phyloP scores from a whole-genome alignment of 35 echinoderm and acorn worm species.

The Apostichopus japonicus region DNA sequence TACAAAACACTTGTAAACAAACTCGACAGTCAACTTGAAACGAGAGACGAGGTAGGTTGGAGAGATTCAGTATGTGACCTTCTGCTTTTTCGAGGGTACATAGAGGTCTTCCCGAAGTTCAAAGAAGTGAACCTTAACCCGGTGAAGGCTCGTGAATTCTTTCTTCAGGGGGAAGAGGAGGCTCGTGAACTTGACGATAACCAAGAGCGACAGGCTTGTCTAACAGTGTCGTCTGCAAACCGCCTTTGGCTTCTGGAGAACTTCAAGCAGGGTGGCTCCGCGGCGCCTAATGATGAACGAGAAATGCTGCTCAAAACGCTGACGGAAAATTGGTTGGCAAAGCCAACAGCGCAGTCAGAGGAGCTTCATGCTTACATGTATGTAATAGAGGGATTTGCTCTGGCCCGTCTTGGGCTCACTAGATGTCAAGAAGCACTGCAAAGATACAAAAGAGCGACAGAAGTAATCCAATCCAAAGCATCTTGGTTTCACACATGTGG shows the following conservation, averaged over 20 bases:
- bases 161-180: background rate
- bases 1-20: background rate
- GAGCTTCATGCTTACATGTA: background rate
- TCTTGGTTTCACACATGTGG: conserved; percentile 5
- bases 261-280: background rate
- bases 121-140: background rate
- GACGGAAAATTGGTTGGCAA: background rate
- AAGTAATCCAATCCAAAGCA: background rate
- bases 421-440: conserved; percentile 9
- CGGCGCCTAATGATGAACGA: background rate
- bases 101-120: background rate
- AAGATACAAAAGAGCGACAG: conserved; percentile 4
- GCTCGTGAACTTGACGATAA: background rate
- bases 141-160: background rate
- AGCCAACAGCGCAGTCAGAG: background rate
- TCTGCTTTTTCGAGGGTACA: conserved; percentile 11
- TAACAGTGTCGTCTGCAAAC: conserved; percentile 8
- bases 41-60: background rate
- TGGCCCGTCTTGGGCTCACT: background rate
- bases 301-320: background rate
- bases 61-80: background rate
- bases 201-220: conserved; percentile 7
- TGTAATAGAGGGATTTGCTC: conserved; percentile 17
- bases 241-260: conserved; percentile 35
- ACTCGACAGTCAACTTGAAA: background rate